A percentile compares a stretch with the other conserved stretches of the same genome.
Conservation (phyloP, 2,797 vertebrate genomes). For the Cossypha dichroa region DNA sequence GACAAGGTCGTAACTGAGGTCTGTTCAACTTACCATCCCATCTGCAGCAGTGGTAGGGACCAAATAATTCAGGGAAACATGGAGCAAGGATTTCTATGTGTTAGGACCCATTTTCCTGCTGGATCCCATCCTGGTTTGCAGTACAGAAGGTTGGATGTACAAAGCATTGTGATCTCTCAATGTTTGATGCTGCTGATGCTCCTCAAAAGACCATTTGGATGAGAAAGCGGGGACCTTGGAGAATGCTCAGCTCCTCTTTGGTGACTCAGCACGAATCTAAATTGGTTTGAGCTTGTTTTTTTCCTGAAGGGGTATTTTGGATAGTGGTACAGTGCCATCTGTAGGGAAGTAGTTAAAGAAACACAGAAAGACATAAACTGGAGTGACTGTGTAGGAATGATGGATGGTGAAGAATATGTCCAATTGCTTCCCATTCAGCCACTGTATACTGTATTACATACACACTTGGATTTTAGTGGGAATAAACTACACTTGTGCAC, state of each 20-base stretch:
- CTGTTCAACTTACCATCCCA: background rate
- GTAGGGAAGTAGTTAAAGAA: slow-evolving; percentile 57
- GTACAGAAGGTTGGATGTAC: background rate
- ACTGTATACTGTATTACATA: background rate
- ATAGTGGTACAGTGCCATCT: slow-evolving; percentile 63
- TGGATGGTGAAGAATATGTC: background rate
- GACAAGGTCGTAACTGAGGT: background rate
- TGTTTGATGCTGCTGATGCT: background rate
- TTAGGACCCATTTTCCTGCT: background rate
- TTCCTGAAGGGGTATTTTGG: slow-evolving; percentile 1
- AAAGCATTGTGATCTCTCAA: background rate
- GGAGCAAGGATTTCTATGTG: background rate
- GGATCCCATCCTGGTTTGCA: background rate
- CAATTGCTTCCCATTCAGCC: background rate
- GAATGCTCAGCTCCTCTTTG: background rate
- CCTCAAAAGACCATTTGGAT: background rate
- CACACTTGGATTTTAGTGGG: background rate
- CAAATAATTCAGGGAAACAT: background rate
- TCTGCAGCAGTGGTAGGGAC: background rate
- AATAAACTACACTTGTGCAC: background rate
- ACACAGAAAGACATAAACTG: background rate
- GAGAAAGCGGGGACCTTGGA: background rate
- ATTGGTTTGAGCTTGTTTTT: background rate
- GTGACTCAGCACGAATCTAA: background rate
- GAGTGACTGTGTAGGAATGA: background rate